Evolutionary conservation across 1,140 invertebrate species (phyloP), one percentile per base, ranked within the genome.

Genomic region (Hycleus cichorii): DNA sequence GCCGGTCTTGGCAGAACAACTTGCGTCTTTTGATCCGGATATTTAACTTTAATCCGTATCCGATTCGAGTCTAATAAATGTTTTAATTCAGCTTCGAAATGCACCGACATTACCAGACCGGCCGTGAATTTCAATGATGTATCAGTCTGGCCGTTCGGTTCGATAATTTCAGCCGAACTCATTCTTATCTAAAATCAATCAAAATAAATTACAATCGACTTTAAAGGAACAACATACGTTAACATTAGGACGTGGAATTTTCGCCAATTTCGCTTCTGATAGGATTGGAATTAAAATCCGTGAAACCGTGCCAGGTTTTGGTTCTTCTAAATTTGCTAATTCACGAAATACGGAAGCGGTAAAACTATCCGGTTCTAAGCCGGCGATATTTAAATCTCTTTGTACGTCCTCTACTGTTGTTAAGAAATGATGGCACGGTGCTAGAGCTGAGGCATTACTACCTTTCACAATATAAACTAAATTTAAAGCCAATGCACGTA

Each of bases 81-180:
- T 45, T 84, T 78, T 57, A 97, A 82, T 71, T 92, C 90, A 0
- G 90, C 91, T 67, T 94, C 90, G 39, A 97, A 77, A 7, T 84
- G 85, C 26, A 97, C 85, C 12, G 88, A 90, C 38, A 93, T 81
- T 25, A 96, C 83, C 0, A 97, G 80, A 0, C 94, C 94, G 0
- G 94, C 93, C 12, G 92, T 93, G 69, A 97, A 95, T 73, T 95
- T 94, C n/a, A 95, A 73, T 5, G 91, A 85, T 50, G 83, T 87
- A 71, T 98, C 94, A 59, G 79, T 80, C 65, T 90, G 84, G 3
- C 84, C 86, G 58, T 84, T 83, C 7, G 94, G 94, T 69, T 96
- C 91, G 48, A 89, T 77, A 48, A 98, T 92, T 1, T 81, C 78
- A 12, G 91, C 93, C 27, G 81, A 83, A 65, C 90, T 91, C 80